Base-by-base conservation (phyloP, 1,140 invertebrate genomes). In the Macrosteles quadrilineatus region DNA sequence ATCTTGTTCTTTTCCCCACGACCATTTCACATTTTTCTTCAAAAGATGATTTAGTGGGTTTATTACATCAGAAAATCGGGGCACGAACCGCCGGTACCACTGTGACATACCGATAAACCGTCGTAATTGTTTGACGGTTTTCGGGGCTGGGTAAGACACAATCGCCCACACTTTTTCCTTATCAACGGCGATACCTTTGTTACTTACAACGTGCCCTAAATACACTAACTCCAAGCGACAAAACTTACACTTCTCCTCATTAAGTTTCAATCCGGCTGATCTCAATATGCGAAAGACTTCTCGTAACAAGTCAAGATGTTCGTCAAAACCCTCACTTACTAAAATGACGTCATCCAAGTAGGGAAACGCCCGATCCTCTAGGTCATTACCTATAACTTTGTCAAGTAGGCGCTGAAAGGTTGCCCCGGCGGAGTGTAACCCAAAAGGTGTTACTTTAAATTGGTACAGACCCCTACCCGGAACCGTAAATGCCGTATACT, bases 51-150 rank as follows among this genome's bases (percentile, higher is more conserved):
- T 78, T 4, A 82, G 69, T 1, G 80, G 81, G 6, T 29, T 65
- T 1, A 74, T 65, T 3, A 77, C 53, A 6, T 62, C 65, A 0
- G 81, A 71, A 71, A 79, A 82, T 66, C 78, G 73, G 36, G 57
- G 30, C 19, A 81, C 77, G 69, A 83, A 82, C 27, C 76, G 66
- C 1, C 75, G 43, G 67, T 80, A 81, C 78, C 78, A 78, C 17
- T 63, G 74, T 4, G 71, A 71, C 40, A 78, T 75, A 2, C 78
- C 77, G 1, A 80, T 25, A 47, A 77, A 77, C 14, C 68, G n/a
- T 74, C 71, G 17, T 55, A 68, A 4, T 11, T 65, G 27, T 32
- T 74, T 75, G 0, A 73, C 0, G 27, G 69, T 78, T 23, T 17
- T 65, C 0, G 78, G 76, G 11, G 32, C 23, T 1, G 76, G 76